phyloP scores from a whole-genome alignment of 2,797 vertebrate species.

The Pterois miles region DNA sequence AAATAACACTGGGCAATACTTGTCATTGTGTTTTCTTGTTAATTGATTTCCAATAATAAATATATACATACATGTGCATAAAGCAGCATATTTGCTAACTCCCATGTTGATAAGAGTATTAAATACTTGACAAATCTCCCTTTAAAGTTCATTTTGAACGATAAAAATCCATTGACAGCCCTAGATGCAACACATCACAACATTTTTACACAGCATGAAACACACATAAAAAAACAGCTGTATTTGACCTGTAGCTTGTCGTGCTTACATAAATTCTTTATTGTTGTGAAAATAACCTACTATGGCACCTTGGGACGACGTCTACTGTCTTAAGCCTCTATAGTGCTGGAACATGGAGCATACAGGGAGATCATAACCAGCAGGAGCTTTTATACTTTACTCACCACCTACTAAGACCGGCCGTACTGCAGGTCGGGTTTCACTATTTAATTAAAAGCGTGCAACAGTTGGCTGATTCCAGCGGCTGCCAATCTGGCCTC shows the following conservation, averaged over 20 bases:
- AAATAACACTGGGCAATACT: too few species aligned
- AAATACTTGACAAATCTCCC: too few species aligned
- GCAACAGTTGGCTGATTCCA: constrained; percentile 76
- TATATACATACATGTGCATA: too few species aligned
- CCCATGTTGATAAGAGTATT: too few species aligned
- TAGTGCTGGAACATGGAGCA: constrained; percentile 44
- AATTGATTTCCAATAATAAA: too few species aligned
- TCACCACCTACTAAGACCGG: constrained; percentile 50
- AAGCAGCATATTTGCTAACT: too few species aligned
- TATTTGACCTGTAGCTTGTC: not conserved
- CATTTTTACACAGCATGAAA: not conserved
- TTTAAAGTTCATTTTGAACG: too few species aligned
- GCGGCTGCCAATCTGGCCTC: constrained; percentile 62
- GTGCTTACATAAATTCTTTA: constrained; percentile 9
- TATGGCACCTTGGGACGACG: constrained; percentile 30
- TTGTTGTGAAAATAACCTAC: constrained; percentile 31
- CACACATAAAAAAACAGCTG: not conserved
- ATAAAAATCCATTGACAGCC: too few species aligned
- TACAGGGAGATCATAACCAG: constrained; percentile 56
- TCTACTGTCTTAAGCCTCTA: constrained; percentile 35
- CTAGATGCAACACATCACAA: not conserved
- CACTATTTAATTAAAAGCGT: constrained; percentile 84
- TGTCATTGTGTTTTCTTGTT: too few species aligned
- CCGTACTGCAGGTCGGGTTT: constrained; percentile 68
- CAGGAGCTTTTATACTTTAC: constrained; percentile 60